These are phyloP conservation scores for Platyura marginata DNA, from an alignment of 1,140 invertebrate species.

Conservation along the genomic window DNA sequence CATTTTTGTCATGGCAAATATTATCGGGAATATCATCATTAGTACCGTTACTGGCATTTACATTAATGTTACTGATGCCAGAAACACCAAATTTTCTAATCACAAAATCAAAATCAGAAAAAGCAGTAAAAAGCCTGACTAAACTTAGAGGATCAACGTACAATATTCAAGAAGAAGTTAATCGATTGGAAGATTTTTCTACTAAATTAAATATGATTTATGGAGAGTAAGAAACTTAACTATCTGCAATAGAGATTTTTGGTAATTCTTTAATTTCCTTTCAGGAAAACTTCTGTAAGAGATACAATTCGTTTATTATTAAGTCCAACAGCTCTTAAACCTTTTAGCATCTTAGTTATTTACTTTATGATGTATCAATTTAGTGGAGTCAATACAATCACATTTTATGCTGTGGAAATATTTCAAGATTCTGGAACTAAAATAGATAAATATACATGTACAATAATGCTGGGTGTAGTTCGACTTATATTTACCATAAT, in stretches of 20 bases:
- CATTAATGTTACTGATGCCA: conserved; percentile 41
- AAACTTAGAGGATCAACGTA: conserved; percentile 41
- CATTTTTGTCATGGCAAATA: conserved; percentile 34
- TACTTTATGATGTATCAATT: conserved; percentile 59
- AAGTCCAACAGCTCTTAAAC: conserved; percentile 40
- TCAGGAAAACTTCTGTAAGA: conserved; percentile 26
- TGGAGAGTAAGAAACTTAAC: conserved; percentile 1
- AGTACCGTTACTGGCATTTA: conserved; percentile 34
- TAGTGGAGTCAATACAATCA: conserved; percentile 55
- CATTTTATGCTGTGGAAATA: conserved; percentile 60
- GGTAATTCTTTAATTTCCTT: conserved; percentile 6
- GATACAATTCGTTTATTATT: conserved; percentile 37
- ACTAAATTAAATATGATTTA: conserved; percentile 1
- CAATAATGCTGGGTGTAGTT: conserved; percentile 47
- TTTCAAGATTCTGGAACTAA: conserved; percentile 42
- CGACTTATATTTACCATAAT: conserved; percentile 38
- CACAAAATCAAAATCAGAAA: conserved; percentile 36
- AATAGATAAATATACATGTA: conserved; percentile 38
- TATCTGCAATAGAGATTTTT: too few relatives aligned
- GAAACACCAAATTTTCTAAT: conserved; percentile 54
- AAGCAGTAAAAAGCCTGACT: conserved; percentile 35
- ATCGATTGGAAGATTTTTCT: conserved; percentile 31
- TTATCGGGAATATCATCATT: conserved; percentile 36
- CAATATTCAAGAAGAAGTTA: conserved; percentile 40
- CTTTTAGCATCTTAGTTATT: conserved; percentile 38